Evolutionary conservation across 2,888 invertebrate genomes (phyloP).

Genomic region (Lasioglossum figueresi): DNA sequence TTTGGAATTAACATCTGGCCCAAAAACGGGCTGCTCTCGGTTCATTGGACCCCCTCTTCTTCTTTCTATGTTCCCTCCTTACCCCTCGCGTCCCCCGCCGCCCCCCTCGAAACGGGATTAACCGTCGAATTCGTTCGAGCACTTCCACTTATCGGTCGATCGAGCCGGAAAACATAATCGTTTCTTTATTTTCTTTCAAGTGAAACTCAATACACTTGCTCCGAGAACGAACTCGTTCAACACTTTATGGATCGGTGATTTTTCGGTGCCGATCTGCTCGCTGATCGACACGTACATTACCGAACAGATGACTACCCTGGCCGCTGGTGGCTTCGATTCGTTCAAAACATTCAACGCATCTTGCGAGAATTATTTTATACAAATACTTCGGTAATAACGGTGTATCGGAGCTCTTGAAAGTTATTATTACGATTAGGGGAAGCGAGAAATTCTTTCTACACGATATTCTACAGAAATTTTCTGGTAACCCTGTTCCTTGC

Average conservation of each 20-base stretch:
- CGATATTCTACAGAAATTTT: background rate
- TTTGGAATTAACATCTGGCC: slow-evolving; percentile 82
- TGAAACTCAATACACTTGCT: slow-evolving; percentile 17
- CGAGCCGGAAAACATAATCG: slow-evolving; percentile 31
- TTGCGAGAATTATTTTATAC: background rate
- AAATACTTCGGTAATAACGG: background rate
- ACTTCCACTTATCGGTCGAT: slow-evolving; percentile 25
- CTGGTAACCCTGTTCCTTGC: background rate
- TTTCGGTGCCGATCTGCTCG: background rate
- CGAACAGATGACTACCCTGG: background rate
- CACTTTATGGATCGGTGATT: slow-evolving; percentile 6
- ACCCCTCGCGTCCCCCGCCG: background rate
- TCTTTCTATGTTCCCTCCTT: background rate
- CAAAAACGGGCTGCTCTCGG: slow-evolving; percentile 69
- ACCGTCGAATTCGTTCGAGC: slow-evolving; percentile 44
- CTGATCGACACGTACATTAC: background rate
- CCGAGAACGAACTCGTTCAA: slow-evolving; percentile 9
- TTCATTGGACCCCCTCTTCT: slow-evolving; percentile 68
- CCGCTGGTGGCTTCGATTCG: background rate
- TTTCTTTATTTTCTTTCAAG: slow-evolving; percentile 12
- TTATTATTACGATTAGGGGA: background rate
- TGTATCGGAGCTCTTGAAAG: background rate
- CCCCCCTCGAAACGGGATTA: slow-evolving; percentile 42
- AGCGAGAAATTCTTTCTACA: background rate
- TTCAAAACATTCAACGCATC: background rate